These are phyloP conservation scores for Dicrostonyx torquatus DNA, from an alignment of 2,797 vertebrate genomes.

Conservation along the genomic window DNA sequence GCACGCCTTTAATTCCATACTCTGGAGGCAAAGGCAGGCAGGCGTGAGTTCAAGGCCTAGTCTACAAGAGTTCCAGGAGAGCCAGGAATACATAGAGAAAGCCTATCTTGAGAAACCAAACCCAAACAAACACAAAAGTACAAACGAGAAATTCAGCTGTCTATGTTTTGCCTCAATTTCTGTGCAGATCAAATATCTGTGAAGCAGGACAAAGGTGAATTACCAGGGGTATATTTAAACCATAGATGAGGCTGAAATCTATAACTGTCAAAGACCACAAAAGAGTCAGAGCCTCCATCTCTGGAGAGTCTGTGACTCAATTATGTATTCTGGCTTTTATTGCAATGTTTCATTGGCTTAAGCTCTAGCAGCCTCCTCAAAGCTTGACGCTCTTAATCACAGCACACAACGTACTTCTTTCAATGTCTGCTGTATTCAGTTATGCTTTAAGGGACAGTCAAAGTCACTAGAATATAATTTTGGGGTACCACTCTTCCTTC, in stretches of 20 bases:
- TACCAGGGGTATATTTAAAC: conserved; percentile 57
- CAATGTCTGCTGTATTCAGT: neutral
- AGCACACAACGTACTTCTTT: neutral
- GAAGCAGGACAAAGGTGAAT: conserved; percentile 46
- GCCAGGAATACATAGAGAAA: neutral
- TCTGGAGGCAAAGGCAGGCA: neutral
- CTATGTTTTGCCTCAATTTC: conserved; percentile 2
- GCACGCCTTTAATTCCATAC: neutral
- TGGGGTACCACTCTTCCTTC: neutral
- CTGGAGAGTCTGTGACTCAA: neutral
- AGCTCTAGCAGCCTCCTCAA: neutral
- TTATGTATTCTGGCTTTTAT: neutral
- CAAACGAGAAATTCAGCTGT: neutral
- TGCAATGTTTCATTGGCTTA: neutral
- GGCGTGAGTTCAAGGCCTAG: neutral
- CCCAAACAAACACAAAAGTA: neutral
- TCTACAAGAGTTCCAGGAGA: neutral
- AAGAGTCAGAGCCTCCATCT: neutral
- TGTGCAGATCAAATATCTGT: neutral
- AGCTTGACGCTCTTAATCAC: neutral
- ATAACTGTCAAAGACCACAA: neutral
- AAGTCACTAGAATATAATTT: conserved; percentile 1
- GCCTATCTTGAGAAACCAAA: neutral
- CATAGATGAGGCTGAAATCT: neutral
- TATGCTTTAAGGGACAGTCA: neutral